Evolutionary conservation across 2,888 invertebrate genomes (phyloP).

Genomic region (Drosophila austrosaltans): DNA sequence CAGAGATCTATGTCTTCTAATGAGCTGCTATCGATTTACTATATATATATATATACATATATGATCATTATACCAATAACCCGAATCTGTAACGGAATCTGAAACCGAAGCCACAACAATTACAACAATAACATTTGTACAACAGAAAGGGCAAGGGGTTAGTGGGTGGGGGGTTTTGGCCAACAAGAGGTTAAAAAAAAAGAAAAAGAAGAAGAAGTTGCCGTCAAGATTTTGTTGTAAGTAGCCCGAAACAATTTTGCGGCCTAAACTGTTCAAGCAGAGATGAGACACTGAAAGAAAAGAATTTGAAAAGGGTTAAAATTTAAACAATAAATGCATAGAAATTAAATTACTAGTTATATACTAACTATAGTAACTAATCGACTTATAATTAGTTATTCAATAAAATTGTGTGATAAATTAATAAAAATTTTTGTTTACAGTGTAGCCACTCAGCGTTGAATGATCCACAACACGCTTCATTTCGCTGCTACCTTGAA

Average conservation of each 20-base stretch:
- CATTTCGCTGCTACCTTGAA: slow-evolving; percentile 25
- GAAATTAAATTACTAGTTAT: no score
- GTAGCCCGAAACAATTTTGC: slow-evolving; percentile 75
- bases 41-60: neutral
- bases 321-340: neutral
- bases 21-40: slow-evolving; percentile 76
- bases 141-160: neutral
- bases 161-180: neutral
- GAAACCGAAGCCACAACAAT: slow-evolving; percentile 75
- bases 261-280: slow-evolving; percentile 69
- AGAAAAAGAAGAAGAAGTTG: neutral
- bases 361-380: neutral
- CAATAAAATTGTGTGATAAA: neutral
- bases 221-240: slow-evolving; percentile 59
- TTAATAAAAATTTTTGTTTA: neutral
- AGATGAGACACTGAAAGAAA: slow-evolving; percentile 5
- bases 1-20: slow-evolving; percentile 57
- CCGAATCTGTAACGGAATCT: slow-evolving; percentile 48
- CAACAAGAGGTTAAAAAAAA: neutral
- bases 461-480: slow-evolving; percentile 28
- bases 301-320: neutral
- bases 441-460: slow-evolving; percentile 23
- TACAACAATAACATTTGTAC: slow-evolving; percentile 70
- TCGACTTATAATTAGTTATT: neutral
- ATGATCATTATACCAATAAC: slow-evolving; percentile 52